Evolutionary conservation across 2,797 vertebrate genomes (phyloP).

Genomic region (Netta rufina): DNA sequence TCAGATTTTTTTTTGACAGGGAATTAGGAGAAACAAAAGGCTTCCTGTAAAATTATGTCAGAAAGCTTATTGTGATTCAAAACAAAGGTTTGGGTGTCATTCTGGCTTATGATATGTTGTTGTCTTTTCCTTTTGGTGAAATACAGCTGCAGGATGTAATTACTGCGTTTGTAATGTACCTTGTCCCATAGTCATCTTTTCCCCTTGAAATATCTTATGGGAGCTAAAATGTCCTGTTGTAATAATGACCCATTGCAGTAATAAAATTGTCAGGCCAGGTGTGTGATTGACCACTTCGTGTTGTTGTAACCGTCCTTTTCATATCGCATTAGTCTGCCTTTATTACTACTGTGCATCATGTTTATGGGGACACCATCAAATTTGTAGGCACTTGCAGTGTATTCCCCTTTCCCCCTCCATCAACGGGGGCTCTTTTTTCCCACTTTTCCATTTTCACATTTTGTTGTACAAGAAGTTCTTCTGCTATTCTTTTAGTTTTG

Average conservation of each 20-base stretch:
- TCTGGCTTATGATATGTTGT: neutral
- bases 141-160: constrained; percentile 57
- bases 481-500: neutral
- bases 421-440: neutral
- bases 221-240: constrained; percentile 18
- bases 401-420: constrained; percentile 31
- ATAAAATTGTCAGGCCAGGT: constrained; percentile 67
- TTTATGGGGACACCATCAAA: constrained; percentile 69
- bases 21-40: constrained; percentile 12
- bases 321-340: constrained; percentile 61
- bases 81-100: neutral
- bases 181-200: constrained; percentile 31
- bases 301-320: constrained; percentile 66
- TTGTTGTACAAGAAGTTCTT: neutral
- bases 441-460: neutral
- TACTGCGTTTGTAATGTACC: constrained; percentile 30
- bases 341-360: constrained; percentile 49
- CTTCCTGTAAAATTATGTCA: neutral
- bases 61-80: constrained; percentile 25
- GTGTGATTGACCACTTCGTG: constrained; percentile 65
- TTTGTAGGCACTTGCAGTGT: constrained; percentile 19
- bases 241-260: constrained; percentile 54
- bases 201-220: constrained; percentile 47
- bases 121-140: constrained; percentile 51
- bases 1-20: neutral